Conservation (phyloP, 2,888 invertebrate species). For the Rhagonycha fulva region DNA sequence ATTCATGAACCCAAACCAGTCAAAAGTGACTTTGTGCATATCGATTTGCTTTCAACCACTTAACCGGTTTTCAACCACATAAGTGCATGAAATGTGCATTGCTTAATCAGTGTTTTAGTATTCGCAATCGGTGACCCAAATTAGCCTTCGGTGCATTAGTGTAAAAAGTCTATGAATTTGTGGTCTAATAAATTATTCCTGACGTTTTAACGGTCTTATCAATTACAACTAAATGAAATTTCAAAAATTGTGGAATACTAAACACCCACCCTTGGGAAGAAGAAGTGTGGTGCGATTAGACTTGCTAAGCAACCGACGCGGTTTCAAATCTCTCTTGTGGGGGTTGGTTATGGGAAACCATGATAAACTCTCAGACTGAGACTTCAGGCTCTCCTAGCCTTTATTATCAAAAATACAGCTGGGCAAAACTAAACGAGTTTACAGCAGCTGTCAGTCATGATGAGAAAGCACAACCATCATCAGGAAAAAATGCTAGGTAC, state of each 20-base stretch:
- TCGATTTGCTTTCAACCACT: background rate
- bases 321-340: background rate
- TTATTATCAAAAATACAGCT: too few relatives aligned
- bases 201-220: background rate
- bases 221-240: background rate
- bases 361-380: too few relatives aligned
- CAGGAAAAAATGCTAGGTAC: background rate
- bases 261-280: background rate
- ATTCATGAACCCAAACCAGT: constrained; percentile 14
- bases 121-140: background rate
- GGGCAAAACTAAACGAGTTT: too few relatives aligned
- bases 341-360: background rate
- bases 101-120: background rate
- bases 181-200: background rate
- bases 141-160: background rate
- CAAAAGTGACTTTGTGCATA: constrained; percentile 2
- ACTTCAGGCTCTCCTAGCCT: too few relatives aligned
- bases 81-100: background rate
- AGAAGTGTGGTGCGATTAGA: background rate
- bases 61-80: background rate
- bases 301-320: background rate
- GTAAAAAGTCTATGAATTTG: background rate
- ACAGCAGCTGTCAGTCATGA: too few relatives aligned
- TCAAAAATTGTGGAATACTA: background rate
- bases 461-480: too few relatives aligned